Evolutionary conservation across 1,140 invertebrate genomes (phyloP), one percentile per base, ranked within the genome.

Genomic region (Drosophila bifasciata): DNA sequence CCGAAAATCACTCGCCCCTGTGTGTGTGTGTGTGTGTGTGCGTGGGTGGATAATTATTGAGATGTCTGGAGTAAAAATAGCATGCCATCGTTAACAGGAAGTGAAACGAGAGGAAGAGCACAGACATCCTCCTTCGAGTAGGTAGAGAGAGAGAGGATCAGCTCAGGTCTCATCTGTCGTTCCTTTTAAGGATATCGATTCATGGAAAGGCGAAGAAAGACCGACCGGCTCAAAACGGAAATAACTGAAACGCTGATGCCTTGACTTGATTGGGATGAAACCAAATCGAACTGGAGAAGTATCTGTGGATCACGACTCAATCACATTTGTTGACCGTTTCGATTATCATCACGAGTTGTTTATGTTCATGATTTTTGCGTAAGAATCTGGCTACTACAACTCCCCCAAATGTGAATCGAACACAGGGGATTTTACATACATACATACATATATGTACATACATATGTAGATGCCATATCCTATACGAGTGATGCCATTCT

Each of bases 291-390:
- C 41, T 32, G 49, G 25, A 32, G 25, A 32, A 25, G 16, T 79
- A 85, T 66, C 73, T 80, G 67, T 50, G 52, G 43, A 76, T 74
- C 83, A 88, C 81, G 83, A 81, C 74, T 63, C 68, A 77, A 80
- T 85, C 83, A 81, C 58, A 68, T 74, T 77, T 75, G 76, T 86
- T 86, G 85, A 79, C 72, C 81, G 66, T 50, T 81, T 85, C 81
- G n/a, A 85, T 85, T 85, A 85, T 74, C 81, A 81, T 76, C 63
- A 61, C 41, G 67, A 80, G 63, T 17, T 43, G 51, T 36, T 50
- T n/a, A 19, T 61, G 39, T 44, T 17, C n/a, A 23, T 56, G 32
- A 56, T 48, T 56, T 53, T 41, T 13, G 40, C 13, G 21, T 9
- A 15, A 68, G 19, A 44, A 45, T 32, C 32, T 49, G 60, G 25